A percentile compares a stretch with the other conserved stretches of the same genome.
Evolutionary conservation across 2,797 vertebrate genomes (phyloP).

Genomic region (Cetoscarus ocellatus): DNA sequence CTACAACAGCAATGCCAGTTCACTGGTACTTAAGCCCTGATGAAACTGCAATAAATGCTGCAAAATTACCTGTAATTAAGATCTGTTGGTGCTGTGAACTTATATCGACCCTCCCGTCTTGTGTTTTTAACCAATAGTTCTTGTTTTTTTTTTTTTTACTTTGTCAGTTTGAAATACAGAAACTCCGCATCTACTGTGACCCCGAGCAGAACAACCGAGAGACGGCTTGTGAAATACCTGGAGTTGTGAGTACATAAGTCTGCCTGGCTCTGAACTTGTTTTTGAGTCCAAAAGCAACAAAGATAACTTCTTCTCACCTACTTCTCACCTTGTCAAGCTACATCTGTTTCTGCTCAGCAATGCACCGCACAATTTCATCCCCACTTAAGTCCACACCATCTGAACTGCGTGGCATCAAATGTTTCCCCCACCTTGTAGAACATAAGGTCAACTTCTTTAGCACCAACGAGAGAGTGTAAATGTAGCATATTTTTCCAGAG

Average conservation of each 20-base stretch:
- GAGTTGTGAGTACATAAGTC: slow-evolving; percentile 89
- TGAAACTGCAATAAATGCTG: slow-evolving; percentile 39
- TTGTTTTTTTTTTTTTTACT: neutral
- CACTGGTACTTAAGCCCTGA: slow-evolving; percentile 47
- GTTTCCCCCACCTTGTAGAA: slow-evolving; percentile 6
- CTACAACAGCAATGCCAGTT: slow-evolving; percentile 42
- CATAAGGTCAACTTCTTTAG: slow-evolving; percentile 3
- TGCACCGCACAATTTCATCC: slow-evolving; percentile 11
- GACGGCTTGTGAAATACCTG: slow-evolving; percentile 96
- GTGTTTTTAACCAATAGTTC: slow-evolving; percentile 10
- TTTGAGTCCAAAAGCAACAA: slow-evolving; percentile 31
- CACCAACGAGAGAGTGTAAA: slow-evolving; percentile 31
- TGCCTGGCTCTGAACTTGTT: slow-evolving; percentile 10
- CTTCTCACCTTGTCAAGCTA: slow-evolving; percentile 42
- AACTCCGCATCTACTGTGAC: slow-evolving; percentile 97
- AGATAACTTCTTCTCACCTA: slow-evolving; percentile 47
- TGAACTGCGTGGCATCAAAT: slow-evolving; percentile 1
- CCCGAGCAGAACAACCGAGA: slow-evolving; percentile 96
- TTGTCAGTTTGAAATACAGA: slow-evolving; percentile 95
- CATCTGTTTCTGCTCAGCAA: slow-evolving; percentile 50
- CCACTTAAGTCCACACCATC: slow-evolving; percentile 23
- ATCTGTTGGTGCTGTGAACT: slow-evolving; percentile 29
- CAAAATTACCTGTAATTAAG: slow-evolving; percentile 28
- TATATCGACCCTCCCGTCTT: slow-evolving; percentile 15
- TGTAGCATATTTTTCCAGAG: slow-evolving; percentile 45